Percentiles rank a stretch among this genome's conserved stretches.
These are phyloP conservation scores for Pilophorus perplexus DNA, from an alignment of 2,888 invertebrate species.

Conservation along the genomic window DNA sequence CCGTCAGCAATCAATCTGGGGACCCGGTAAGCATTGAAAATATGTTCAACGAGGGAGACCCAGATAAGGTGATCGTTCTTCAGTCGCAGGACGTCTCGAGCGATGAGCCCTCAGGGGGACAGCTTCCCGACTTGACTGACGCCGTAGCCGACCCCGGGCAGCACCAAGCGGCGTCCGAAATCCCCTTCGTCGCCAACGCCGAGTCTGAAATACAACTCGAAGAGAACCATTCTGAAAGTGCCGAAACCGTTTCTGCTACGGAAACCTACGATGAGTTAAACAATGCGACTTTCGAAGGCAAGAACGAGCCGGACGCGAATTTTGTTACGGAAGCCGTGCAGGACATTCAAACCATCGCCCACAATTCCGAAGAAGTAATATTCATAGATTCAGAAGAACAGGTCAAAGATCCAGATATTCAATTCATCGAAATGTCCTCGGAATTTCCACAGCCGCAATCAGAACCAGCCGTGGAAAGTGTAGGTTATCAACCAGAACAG, in stretches of 20 bases:
- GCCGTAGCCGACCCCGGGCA: slow-evolving; percentile 5
- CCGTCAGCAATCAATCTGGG: no score
- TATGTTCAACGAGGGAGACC: not conserved
- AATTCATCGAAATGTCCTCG: slow-evolving; percentile 19
- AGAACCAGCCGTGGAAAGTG: no score
- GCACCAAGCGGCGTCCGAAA: not conserved
- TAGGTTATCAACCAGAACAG: no score
- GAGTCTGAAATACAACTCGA: no score
- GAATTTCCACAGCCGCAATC: no score
- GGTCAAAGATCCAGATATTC: slow-evolving; percentile 1
- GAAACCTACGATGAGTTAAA: not conserved
- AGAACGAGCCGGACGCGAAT: no score
- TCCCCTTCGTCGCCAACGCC: not conserved
- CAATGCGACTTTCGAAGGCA: not conserved
- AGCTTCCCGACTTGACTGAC: slow-evolving; percentile 25
- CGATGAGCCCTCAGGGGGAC: not conserved
- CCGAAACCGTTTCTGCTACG: slow-evolving; percentile 13
- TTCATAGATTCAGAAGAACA: slow-evolving; percentile 10
- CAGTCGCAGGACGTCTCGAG: slow-evolving; percentile 7
- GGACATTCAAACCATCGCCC: no score
- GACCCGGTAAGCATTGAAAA: not conserved
- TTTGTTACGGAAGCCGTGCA: no score
- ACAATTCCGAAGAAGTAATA: slow-evolving; percentile 9
- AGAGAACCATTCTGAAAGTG: slow-evolving; percentile 10
- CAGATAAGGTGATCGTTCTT: slow-evolving; percentile 18